Conservation (phyloP, 2,888 invertebrate species). For the Electrophaes corylata region DNA sequence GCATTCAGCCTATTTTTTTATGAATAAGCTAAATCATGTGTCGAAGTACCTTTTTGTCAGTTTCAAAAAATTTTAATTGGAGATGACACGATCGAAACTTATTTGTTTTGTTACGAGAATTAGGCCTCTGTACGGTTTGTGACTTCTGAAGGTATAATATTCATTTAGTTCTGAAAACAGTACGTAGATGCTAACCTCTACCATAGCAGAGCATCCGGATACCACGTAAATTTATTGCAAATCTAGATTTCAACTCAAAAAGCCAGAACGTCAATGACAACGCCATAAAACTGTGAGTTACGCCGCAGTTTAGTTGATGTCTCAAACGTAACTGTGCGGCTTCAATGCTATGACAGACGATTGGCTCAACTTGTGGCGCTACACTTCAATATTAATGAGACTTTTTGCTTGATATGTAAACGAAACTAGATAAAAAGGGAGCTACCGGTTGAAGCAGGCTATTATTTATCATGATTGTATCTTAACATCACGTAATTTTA, state of each 20-base stretch:
- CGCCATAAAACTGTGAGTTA: not conserved
- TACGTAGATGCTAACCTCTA: too few species aligned
- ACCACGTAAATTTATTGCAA: not conserved
- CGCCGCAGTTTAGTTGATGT: not conserved
- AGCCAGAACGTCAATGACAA: not conserved
- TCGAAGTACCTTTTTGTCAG: too few species aligned
- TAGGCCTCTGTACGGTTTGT: too few species aligned
- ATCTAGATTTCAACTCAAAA: not conserved
- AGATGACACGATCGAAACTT: too few species aligned
- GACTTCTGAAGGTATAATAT: too few species aligned
- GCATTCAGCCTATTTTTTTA: too few species aligned
- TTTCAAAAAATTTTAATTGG: too few species aligned
- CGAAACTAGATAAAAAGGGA: slow-evolving; percentile 23
- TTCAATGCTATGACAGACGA: slow-evolving; percentile 3
- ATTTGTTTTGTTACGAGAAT: too few species aligned
- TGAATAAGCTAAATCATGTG: too few species aligned
- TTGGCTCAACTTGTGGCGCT: slow-evolving; percentile 15
- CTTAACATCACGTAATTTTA: slow-evolving; percentile 18
- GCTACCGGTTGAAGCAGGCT: slow-evolving; percentile 26
- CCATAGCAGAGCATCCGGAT: not conserved
- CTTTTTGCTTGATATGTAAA: slow-evolving; percentile 26
- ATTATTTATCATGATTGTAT: slow-evolving; percentile 24
- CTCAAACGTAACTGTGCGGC: not conserved
- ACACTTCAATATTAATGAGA: slow-evolving; percentile 25
- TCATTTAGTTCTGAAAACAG: too few species aligned